Percentiles rank a stretch among this genome's conserved stretches.
Conservation (phyloP, 2,797 vertebrate species). For the Myripristis murdjan region DNA sequence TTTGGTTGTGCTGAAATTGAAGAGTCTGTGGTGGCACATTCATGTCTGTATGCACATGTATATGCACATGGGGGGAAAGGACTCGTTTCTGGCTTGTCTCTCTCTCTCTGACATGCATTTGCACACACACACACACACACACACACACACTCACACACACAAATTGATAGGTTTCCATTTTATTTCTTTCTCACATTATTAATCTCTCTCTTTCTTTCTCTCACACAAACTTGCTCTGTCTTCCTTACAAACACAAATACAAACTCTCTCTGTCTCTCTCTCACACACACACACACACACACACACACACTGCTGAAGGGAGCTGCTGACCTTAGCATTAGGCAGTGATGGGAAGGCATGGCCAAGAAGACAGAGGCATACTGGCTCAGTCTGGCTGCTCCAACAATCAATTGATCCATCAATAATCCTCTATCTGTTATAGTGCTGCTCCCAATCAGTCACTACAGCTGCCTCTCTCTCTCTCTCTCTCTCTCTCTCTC, state of each 20-base stretch:
- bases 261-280: not conserved
- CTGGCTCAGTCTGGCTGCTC: conserved; percentile 65
- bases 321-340: conserved; percentile 76
- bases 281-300: conserved; percentile 10
- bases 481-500: not conserved
- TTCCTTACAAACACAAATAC: not conserved
- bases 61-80: not conserved
- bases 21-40: not conserved
- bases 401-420: conserved; percentile 77
- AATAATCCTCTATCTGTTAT: conserved; percentile 76
- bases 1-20: not conserved
- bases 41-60: conserved; percentile 7
- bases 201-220: too few species aligned
- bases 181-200: too few species aligned
- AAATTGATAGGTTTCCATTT: too few species aligned
- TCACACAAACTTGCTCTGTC: too few species aligned
- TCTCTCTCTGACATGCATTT: too few species aligned
- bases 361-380: conserved; percentile 67
- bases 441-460: conserved; percentile 71
- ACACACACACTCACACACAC: too few species aligned
- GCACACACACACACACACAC: too few species aligned
- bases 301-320: conserved; percentile 16
- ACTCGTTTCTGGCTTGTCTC: too few species aligned
- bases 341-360: conserved; percentile 62
- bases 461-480: conserved; percentile 12